Conservation (phyloP, 2,888 invertebrate genomes). For the Plebejus melissa region DNA sequence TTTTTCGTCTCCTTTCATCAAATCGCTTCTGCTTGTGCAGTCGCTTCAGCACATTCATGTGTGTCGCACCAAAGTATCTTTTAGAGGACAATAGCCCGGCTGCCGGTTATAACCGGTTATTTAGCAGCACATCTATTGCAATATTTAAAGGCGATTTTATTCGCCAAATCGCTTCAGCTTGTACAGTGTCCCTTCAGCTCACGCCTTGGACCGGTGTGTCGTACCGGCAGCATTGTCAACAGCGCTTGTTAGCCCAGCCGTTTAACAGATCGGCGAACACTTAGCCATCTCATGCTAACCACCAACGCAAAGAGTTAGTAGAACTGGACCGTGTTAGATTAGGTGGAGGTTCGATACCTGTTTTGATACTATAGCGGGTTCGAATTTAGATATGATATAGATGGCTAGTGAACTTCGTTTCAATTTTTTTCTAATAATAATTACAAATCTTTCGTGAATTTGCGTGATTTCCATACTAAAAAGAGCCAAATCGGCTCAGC, state of each 20-base stretch:
- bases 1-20: too few species aligned
- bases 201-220: not conserved
- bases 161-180: not conserved
- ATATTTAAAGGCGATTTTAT: not conserved
- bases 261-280: slow-evolving; percentile 74
- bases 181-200: not conserved
- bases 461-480: too few species aligned
- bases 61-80: too few species aligned
- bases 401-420: too few species aligned
- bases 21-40: too few species aligned
- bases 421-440: too few species aligned
- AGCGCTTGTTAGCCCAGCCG: slow-evolving; percentile 68
- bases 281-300: slow-evolving; percentile 64
- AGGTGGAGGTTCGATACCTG: slow-evolving; percentile 56
- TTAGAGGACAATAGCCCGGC: too few species aligned
- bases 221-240: not conserved
- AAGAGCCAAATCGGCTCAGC: too few species aligned
- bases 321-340: slow-evolving; percentile 9
- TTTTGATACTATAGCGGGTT: not conserved
- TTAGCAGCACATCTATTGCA: too few species aligned
- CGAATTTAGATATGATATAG: not conserved
- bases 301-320: slow-evolving; percentile 62
- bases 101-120: too few species aligned
- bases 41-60: too few species aligned
- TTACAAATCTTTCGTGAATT: too few species aligned